Conservation (phyloP, 2,888 invertebrate species). For the Molorchus minor region DNA sequence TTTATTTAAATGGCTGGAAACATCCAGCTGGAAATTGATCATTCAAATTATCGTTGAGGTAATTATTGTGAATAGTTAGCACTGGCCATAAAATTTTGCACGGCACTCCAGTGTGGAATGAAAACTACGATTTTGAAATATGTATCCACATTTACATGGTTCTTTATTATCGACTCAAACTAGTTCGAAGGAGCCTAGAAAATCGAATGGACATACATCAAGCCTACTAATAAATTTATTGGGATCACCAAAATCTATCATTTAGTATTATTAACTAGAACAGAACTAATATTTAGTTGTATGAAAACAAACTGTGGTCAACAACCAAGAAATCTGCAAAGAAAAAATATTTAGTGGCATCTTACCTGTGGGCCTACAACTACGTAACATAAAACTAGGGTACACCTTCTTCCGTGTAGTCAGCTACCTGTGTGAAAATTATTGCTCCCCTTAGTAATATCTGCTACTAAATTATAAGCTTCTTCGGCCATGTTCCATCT, state of each 20-base stretch:
- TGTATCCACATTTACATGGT: too few relatives aligned
- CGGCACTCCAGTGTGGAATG: too few relatives aligned
- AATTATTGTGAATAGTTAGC: too few relatives aligned
- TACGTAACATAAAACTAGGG: conserved; percentile 85
- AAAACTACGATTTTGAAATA: too few relatives aligned
- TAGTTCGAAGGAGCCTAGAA: too few relatives aligned
- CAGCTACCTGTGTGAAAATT: conserved; percentile 88
- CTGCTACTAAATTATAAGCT: conserved; percentile 79
- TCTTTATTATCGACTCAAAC: too few relatives aligned
- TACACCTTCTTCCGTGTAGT: conserved; percentile 80
- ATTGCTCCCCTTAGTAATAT: conserved; percentile 83
- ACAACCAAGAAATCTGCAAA: background rate
- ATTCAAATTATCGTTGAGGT: too few relatives aligned
- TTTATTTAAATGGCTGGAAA: too few relatives aligned
- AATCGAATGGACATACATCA: too few relatives aligned
- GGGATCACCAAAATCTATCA: background rate
- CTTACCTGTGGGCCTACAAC: conserved; percentile 75
- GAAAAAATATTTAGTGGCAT: conserved; percentile 11
- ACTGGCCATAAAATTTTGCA: too few relatives aligned
- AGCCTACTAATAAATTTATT: too few relatives aligned
- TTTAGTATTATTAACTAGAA: background rate
- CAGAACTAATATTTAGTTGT: background rate
- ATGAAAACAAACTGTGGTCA: background rate
- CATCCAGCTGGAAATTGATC: too few relatives aligned
- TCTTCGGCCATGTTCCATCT: conserved; percentile 75